Conservation (phyloP, 1,140 invertebrate genomes). For the Papilio aristodemus region DNA sequence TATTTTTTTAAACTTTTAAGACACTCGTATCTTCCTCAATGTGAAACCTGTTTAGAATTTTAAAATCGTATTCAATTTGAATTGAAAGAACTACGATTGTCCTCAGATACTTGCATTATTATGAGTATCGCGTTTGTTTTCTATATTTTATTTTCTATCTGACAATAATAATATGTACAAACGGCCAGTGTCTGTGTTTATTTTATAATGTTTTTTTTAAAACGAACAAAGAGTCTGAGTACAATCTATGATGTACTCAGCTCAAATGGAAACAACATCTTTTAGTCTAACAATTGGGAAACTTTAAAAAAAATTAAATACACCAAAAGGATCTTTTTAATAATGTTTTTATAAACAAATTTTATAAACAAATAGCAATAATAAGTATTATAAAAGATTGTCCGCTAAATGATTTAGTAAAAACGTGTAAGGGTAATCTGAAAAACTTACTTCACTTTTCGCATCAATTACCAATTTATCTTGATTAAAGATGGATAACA, state of each 20-base stretch:
- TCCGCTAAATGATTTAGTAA: background rate
- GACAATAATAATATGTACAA: background rate
- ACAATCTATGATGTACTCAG: background rate
- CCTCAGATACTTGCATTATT: background rate
- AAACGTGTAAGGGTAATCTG: background rate
- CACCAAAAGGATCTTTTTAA: too few relatives aligned
- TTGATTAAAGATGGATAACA: too few relatives aligned
- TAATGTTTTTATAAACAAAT: background rate
- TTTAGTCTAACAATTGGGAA: too few relatives aligned
- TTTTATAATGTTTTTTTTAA: background rate
- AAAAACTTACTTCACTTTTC: background rate
- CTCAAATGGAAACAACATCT: too few relatives aligned
- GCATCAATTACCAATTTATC: too few relatives aligned
- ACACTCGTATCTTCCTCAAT: background rate
- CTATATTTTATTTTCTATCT: background rate
- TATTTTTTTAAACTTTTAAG: too few relatives aligned
- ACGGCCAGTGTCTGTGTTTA: background rate
- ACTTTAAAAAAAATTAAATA: background rate
- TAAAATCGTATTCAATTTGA: slow-evolving; percentile 1
- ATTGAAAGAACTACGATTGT: slow-evolving; percentile 14
- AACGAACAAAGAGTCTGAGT: background rate
- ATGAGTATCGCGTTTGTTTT: background rate
- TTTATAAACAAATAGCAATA: background rate
- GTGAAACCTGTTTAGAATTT: slow-evolving; percentile 5
- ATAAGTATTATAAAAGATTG: background rate